Conservation (phyloP, 2,113 vertebrate genomes). For the Parus major region DNA sequence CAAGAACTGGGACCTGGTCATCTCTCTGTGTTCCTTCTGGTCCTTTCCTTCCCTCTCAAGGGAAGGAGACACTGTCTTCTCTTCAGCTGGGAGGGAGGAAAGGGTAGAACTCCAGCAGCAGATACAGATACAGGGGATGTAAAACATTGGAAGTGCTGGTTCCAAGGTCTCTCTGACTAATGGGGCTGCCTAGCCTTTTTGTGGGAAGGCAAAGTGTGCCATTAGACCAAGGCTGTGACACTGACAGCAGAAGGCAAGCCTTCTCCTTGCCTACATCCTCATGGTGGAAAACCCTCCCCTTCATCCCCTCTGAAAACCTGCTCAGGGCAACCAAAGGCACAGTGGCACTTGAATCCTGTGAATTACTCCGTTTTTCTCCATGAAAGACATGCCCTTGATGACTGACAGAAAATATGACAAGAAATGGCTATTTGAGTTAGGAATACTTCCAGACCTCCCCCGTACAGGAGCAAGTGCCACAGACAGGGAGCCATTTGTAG, state of each 20-base stretch:
- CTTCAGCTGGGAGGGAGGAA: background rate
- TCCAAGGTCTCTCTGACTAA: background rate
- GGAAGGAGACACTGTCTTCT: background rate
- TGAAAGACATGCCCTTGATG: background rate
- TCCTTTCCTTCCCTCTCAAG: background rate
- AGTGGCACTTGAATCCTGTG: background rate
- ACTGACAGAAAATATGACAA: background rate
- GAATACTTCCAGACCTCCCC: background rate
- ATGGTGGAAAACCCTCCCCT: background rate
- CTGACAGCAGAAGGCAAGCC: background rate
- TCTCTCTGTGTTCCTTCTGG: background rate
- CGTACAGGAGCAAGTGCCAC: background rate
- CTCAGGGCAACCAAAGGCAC: rapidly evolving
- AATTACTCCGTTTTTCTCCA: background rate
- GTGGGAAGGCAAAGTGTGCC: background rate
- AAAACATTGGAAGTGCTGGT: background rate
- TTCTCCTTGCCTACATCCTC: background rate
- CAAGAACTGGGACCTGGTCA: rapidly evolving
- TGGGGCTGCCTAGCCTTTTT: background rate
- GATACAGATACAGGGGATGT: background rate
- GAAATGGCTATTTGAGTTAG: background rate
- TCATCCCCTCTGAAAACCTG: background rate
- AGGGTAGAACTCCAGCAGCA: background rate
- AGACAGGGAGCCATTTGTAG: background rate
- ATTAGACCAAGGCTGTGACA: background rate